Percentiles rank a stretch among this genome's conserved stretches.
Evolutionary conservation across 2,113 vertebrate genomes (phyloP).

Genomic region (Edolisoma coerulescens): DNA sequence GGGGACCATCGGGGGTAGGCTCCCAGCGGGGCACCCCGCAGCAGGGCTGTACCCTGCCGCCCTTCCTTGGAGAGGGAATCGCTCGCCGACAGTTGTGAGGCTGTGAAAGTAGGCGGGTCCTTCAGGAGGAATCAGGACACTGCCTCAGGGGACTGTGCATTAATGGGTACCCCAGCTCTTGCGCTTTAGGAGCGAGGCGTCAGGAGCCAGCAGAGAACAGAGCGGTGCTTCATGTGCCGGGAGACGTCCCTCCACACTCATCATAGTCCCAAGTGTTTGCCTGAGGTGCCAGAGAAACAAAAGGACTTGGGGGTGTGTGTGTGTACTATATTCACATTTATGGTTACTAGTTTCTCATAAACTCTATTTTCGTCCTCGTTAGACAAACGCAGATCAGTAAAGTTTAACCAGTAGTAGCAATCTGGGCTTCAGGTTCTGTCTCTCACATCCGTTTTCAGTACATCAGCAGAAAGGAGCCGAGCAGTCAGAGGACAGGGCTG

Average conservation of each 20-base stretch:
- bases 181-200: background rate
- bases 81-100: rapidly evolving
- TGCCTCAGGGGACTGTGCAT: background rate
- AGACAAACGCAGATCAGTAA: background rate
- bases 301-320: background rate
- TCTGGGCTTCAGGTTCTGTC: background rate
- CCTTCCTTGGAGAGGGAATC: background rate
- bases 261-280: background rate
- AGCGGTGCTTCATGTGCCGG: rapidly evolving
- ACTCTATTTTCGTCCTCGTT: background rate
- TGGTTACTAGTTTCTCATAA: background rate
- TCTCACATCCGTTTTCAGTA: background rate
- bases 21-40: background rate
- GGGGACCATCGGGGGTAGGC: background rate
- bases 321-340: background rate
- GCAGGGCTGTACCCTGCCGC: background rate
- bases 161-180: background rate
- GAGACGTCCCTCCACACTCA: rapidly evolving
- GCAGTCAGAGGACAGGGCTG: background rate
- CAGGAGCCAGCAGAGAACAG: background rate
- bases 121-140: background rate
- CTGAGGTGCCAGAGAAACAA: background rate
- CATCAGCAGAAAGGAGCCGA: background rate
- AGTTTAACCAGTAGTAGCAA: background rate
- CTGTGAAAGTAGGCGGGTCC: background rate